These are phyloP conservation scores for Himalopsyche tibetana DNA, from an alignment of 2,888 invertebrate species.

Conservation along the genomic window DNA sequence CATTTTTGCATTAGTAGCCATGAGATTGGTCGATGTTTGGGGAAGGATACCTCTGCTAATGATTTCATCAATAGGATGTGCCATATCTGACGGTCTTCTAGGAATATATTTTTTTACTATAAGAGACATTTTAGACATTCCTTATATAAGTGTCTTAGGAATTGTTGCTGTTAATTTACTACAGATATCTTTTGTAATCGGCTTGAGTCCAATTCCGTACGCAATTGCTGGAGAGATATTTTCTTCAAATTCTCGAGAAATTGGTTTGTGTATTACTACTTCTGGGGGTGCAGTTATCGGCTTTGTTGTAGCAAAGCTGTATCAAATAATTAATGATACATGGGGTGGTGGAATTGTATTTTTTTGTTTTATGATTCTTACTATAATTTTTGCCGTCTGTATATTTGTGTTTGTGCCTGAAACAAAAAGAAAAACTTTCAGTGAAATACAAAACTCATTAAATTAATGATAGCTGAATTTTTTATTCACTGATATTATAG, in stretches of 20 bases:
- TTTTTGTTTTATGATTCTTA: constrained; percentile 72
- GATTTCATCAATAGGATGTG: constrained; percentile 71
- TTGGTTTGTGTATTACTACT: constrained; percentile 74
- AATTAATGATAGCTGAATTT: constrained; percentile 68
- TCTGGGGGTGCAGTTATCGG: constrained; percentile 74
- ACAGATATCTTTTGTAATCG: constrained; percentile 70
- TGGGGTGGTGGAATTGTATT: constrained; percentile 75
- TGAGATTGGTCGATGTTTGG: constrained; percentile 46
- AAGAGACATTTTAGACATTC: constrained; percentile 69
- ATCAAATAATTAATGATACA: constrained; percentile 73
- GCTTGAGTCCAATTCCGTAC: constrained; percentile 74
- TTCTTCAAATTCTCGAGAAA: constrained; percentile 77
- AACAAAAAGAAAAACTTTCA: constrained; percentile 77
- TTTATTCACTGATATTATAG: no score
- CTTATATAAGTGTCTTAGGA: constrained; percentile 71
- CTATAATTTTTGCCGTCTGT: constrained; percentile 74
- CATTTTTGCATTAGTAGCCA: constrained; percentile 38
- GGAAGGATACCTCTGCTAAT: constrained; percentile 75
- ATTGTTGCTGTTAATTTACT: constrained; percentile 72
- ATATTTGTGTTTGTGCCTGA: constrained; percentile 75
- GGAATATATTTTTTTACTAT: constrained; percentile 72
- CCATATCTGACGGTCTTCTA: constrained; percentile 67
- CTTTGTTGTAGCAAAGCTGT: constrained; percentile 74
- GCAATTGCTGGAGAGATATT: constrained; percentile 77
- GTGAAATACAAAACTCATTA: constrained; percentile 76